Evolutionary conservation across 2,113 vertebrate species (phyloP).

Genomic region (Cnemophilus loriae): DNA sequence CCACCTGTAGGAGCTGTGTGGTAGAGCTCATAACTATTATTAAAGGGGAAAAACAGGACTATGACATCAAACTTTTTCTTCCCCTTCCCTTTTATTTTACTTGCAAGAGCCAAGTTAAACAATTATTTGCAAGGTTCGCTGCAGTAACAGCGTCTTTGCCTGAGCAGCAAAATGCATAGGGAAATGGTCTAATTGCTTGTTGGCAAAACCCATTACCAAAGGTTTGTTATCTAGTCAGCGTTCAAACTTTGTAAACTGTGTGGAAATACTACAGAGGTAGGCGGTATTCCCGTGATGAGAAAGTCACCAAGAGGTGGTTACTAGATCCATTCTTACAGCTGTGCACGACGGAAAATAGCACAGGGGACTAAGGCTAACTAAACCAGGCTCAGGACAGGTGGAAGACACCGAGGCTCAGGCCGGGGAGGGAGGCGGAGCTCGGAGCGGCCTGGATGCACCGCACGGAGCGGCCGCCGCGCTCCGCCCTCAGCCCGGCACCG

Average conservation of each 20-base stretch:
- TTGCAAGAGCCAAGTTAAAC: neutral
- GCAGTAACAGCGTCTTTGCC: neutral
- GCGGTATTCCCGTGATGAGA: rapidly evolving
- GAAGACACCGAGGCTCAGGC: rapidly evolving
- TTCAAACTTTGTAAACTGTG: neutral
- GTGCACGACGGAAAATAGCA: rapidly evolving
- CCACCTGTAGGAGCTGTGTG: neutral
- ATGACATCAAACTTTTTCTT: neutral
- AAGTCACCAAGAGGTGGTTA: neutral
- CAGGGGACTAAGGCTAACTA: rapidly evolving
- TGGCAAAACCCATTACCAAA: neutral
- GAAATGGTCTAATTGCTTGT: rapidly evolving
- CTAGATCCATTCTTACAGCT: no score
- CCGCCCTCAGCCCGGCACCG: neutral
- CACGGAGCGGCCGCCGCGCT: neutral
- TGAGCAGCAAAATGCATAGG: neutral
- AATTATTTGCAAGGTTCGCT: neutral
- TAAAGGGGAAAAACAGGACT: rapidly evolving
- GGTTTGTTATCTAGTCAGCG: no score
- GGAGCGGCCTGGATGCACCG: rapidly evolving
- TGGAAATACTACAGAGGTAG: neutral
- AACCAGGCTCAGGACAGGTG: rapidly evolving
- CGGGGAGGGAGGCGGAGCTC: neutral
- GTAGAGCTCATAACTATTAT: neutral
- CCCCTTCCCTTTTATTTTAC: neutral